phyloP scores from a whole-genome alignment of 2,797 vertebrate genomes.

The Xerus rutilus region DNA sequence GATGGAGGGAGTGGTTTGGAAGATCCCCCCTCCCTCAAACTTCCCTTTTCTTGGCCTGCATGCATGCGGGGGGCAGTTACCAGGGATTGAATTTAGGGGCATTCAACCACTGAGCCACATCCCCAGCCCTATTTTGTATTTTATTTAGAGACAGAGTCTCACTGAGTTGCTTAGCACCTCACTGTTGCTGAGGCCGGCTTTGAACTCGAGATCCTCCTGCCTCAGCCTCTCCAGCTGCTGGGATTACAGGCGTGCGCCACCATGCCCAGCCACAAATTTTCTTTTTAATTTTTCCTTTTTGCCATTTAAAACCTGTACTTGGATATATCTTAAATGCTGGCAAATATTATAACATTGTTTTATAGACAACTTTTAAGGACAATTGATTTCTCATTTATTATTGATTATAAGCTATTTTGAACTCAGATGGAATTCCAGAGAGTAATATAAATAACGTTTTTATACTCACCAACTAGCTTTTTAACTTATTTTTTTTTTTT shows the following conservation, averaged over 20 bases:
- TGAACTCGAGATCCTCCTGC: no score
- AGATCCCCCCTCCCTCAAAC: not conserved
- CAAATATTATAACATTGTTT: constrained; percentile 1
- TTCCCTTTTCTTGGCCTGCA: no score
- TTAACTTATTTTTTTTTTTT: not conserved
- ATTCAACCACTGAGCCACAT: no score
- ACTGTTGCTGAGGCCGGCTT: no score
- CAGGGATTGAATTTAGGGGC: no score
- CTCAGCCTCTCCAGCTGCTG: no score
- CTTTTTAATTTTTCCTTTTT: not conserved
- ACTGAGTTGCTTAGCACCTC: no score
- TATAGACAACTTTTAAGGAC: not conserved
- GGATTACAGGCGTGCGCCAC: no score
- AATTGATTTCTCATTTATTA: constrained; percentile 22
- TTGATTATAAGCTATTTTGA: not conserved
- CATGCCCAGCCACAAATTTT: not conserved
- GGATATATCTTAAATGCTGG: not conserved
- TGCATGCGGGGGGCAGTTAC: no score
- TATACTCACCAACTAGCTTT: not conserved
- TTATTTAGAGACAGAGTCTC: no score
- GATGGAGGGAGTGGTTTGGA: not conserved
- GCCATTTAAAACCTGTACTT: not conserved
- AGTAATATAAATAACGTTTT: not conserved
- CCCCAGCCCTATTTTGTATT: no score
- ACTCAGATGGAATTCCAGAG: not conserved